A percentile compares a stretch with the other conserved stretches of the same genome.
Conservation (phyloP, 2,797 vertebrate species). For the Sorex maritimensis region DNA sequence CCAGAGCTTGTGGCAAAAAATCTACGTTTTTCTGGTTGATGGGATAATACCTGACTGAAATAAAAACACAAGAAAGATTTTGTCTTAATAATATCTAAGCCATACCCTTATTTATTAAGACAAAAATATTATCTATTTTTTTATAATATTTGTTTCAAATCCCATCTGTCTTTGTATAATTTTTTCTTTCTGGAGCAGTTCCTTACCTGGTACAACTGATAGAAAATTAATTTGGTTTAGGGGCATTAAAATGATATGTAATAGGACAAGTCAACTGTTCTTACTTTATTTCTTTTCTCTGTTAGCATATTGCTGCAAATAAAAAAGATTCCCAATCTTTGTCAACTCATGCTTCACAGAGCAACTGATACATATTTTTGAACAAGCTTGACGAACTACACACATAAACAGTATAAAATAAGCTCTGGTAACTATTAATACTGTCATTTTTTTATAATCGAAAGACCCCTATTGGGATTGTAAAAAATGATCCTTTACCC, state of each 20-base stretch:
- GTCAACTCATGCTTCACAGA: background rate
- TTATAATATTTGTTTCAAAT: background rate
- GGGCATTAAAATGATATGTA: background rate
- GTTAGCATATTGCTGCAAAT: background rate
- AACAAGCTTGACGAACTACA: background rate
- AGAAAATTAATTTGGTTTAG: slow-evolving; percentile 29
- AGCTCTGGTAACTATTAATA: background rate
- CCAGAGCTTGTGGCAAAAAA: background rate
- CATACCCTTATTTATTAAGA: background rate
- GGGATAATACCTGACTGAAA: background rate
- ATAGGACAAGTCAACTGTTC: background rate
- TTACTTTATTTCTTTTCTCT: background rate
- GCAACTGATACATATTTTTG: background rate
- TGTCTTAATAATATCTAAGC: background rate
- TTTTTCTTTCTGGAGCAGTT: background rate
- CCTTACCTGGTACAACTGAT: background rate
- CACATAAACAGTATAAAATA: background rate
- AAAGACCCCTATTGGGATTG: background rate
- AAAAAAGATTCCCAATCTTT: background rate
- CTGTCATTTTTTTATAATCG: background rate
- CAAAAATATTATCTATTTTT: background rate
- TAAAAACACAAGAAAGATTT: background rate
- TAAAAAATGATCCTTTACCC: background rate
- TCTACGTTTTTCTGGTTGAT: background rate
- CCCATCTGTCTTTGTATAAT: background rate